These are phyloP conservation scores for Stenichneumon culpator DNA, from an alignment of 2,888 invertebrate species.

Conservation along the genomic window DNA sequence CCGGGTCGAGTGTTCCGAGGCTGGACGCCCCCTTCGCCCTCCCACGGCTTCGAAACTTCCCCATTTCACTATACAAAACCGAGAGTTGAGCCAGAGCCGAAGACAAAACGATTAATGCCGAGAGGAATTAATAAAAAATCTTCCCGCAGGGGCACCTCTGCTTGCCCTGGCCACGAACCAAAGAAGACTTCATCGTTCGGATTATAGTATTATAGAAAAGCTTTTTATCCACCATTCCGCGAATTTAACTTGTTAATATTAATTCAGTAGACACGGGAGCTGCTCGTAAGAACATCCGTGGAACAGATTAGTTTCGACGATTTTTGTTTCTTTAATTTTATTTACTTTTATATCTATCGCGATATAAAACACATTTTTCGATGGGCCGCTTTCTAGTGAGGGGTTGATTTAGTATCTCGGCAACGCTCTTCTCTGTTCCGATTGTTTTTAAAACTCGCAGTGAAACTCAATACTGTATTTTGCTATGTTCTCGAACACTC, in stretches of 20 bases:
- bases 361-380: not conserved
- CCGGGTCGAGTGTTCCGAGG: conserved; percentile 6
- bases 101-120: conserved; percentile 33
- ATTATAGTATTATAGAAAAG: conserved; percentile 15
- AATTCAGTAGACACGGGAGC: not conserved
- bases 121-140: conserved; percentile 30
- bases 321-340: not conserved
- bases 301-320: not conserved
- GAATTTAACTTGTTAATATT: conserved; percentile 11
- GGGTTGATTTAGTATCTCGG: not conserved
- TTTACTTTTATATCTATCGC: too few species aligned
- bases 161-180: not conserved
- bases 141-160: too few species aligned
- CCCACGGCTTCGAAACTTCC: conserved; percentile 6
- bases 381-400: not conserved
- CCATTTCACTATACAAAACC: not conserved
- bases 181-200: conserved; percentile 14
- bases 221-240: not conserved
- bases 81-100: not conserved
- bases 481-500: not conserved
- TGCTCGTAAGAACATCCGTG: not conserved
- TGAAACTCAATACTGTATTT: not conserved
- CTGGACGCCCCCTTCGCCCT: not conserved
- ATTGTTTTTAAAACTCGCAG: conserved; percentile 3
- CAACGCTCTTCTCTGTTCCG: not conserved